A percentile compares a stretch with the other conserved stretches of the same genome.
phyloP scores from a whole-genome alignment of 2,888 invertebrate species.

The Abrostola tripartita region DNA sequence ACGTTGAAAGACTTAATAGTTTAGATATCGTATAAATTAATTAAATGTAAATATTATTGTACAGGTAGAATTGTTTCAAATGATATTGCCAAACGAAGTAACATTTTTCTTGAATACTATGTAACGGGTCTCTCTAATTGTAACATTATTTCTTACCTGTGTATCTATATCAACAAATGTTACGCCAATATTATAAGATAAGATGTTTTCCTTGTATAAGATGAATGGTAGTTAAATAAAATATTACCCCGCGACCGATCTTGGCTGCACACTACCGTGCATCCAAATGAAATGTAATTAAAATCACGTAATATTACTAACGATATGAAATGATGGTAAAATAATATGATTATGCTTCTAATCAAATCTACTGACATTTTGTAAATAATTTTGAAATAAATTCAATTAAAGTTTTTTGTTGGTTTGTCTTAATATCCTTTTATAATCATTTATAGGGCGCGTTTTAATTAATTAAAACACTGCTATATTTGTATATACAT shows the following conservation, averaged over 20 bases:
- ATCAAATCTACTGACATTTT: slow-evolving; percentile 31
- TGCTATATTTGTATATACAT: too few species aligned
- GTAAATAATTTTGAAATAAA: slow-evolving; percentile 56
- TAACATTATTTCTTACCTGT: slow-evolving; percentile 31
- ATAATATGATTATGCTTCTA: neutral
- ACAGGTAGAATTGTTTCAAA: slow-evolving; percentile 46
- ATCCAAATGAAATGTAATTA: neutral
- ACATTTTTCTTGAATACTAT: slow-evolving; percentile 18
- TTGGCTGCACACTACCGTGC: neutral
- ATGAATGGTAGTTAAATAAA: neutral
- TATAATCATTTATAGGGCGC: too few species aligned
- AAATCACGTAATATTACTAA: neutral
- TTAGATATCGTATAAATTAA: slow-evolving; percentile 21
- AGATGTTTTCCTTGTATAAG: slow-evolving; percentile 1
- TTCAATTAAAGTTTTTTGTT: slow-evolving; percentile 31
- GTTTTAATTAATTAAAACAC: too few species aligned
- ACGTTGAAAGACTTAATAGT: slow-evolving; percentile 58
- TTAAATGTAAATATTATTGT: slow-evolving; percentile 49
- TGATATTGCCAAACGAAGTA: slow-evolving; percentile 40
- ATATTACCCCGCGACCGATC: neutral
- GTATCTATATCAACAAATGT: slow-evolving; percentile 14
- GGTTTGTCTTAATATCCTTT: slow-evolving; percentile 7
- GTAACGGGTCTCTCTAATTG: slow-evolving; percentile 38
- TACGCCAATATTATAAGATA: slow-evolving; percentile 20
- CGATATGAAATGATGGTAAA: neutral